Conservation (phyloP, 2,797 vertebrate genomes). For the Streptopelia turtur region DNA sequence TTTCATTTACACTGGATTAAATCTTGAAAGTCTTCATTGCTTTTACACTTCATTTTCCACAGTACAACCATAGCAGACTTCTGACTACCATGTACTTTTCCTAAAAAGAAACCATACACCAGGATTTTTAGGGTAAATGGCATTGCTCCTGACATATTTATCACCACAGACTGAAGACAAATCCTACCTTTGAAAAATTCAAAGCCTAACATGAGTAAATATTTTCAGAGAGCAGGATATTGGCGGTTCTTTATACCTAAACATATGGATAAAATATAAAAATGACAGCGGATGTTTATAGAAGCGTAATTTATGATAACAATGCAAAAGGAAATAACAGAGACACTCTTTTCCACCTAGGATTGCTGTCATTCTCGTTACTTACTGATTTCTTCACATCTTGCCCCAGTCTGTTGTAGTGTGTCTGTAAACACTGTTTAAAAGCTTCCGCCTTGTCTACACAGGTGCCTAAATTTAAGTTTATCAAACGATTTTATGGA, state of each 20-base stretch:
- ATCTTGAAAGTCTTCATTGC: background rate
- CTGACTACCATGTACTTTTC: background rate
- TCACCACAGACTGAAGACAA: conserved; percentile 4
- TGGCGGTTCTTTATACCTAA: conserved; percentile 21
- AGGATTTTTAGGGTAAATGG: background rate
- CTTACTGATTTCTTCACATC: background rate
- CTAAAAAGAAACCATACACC: background rate
- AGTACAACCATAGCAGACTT: background rate
- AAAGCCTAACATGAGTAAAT: background rate
- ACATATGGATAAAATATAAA: conserved; percentile 33
- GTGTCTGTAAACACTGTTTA: background rate
- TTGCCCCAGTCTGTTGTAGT: background rate
- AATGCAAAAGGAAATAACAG: conserved; percentile 41
- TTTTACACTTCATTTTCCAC: conserved; percentile 22
- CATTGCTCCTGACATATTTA: conserved; percentile 18
- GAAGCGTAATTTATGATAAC: background rate
- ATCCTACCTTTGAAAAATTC: background rate
- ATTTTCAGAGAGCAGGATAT: conserved; percentile 50
- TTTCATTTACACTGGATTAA: conserved; percentile 5
- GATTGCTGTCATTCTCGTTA: background rate
- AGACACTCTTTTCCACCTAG: conserved; percentile 38
- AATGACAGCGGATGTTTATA: conserved; percentile 2
- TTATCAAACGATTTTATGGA: background rate
- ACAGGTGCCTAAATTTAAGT: background rate
- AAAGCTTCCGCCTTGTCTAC: background rate